Evolutionary conservation across 2,113 vertebrate genomes (phyloP).

Genomic region (Leptosomus discolor): DNA sequence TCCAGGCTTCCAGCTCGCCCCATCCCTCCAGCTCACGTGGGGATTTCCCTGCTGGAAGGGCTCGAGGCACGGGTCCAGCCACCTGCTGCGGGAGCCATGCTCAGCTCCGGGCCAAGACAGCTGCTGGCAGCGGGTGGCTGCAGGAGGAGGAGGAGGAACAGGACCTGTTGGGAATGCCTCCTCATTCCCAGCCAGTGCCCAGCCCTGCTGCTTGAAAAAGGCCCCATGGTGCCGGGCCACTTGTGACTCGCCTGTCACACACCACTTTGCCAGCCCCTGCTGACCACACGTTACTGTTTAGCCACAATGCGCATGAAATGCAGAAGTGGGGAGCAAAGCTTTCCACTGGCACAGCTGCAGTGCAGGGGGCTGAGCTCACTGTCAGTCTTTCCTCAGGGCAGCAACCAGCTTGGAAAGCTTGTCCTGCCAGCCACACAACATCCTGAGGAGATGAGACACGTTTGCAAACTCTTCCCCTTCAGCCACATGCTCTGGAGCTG

Average conservation of each 20-base stretch:
- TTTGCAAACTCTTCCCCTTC: background rate
- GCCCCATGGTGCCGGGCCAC: background rate
- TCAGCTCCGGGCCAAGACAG: background rate
- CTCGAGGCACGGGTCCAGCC: background rate
- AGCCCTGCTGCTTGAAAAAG: accelerated
- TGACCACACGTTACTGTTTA: background rate
- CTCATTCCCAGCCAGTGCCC: background rate
- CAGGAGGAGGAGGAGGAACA: background rate
- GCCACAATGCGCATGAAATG: background rate
- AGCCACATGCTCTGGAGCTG: background rate
- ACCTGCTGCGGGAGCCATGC: background rate
- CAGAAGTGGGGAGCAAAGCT: constrained; percentile 40
- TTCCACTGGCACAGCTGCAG: background rate
- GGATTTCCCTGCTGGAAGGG: background rate
- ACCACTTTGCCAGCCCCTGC: accelerated
- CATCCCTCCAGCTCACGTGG: background rate
- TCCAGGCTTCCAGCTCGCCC: background rate
- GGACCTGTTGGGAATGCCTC: background rate
- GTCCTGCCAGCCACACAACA: background rate
- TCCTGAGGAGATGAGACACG: accelerated
- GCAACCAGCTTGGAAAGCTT: background rate
- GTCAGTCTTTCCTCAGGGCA: background rate
- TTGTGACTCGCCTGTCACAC: background rate
- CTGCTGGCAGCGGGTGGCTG: background rate
- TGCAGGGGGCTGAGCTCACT: background rate